Evolutionary conservation across 2,113 vertebrate species (phyloP), one percentile per base, ranked within the genome.

Genomic region (Dipodomys spectabilis): DNA sequence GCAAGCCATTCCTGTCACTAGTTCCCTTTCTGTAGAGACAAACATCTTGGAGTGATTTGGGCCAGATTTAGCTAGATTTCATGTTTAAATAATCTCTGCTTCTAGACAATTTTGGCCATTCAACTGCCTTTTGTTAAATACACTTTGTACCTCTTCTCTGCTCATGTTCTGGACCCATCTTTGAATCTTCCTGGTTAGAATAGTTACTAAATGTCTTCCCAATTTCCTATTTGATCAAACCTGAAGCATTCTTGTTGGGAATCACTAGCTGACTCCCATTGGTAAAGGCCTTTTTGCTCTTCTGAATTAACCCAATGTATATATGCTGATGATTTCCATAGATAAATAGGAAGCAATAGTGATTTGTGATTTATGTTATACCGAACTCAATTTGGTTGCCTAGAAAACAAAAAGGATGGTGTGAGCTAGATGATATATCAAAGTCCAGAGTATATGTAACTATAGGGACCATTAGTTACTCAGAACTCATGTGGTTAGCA

Each of bases 91-190:
- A 84, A 73, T 81, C 19, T 86, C 27, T 72, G 9, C n/a, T 92
- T 8, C 74, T 83, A 72, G 80, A 89, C 25, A 95, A 30, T 28
- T 86, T n/a, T 89, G 68, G 28, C 44, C 25, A 60, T 82, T 92
- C 28, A 30, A 27, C 27, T 80, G 25, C 44, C 8, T 92, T 4
- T 69, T 81, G 18, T 39, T 18, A 86, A 79, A 81, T 30, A 18
- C 12, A n/a, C 19, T 35, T 64, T 45, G 15, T 2, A 72, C 28
- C 35, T 65, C 64, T 60, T 80, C 19, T 39, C n/a, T 72, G 75
- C 10, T 79, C 44, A 12, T 22, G 89, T 86, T 64, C 49, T 85
- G 57, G 19, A 73, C 19, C 7, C 19, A 18, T 92, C 74, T 65
- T 69, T 95, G 57, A 28, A 5, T n/a, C 25, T 90, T 92, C 85